Base-by-base conservation (phyloP, 2,113 vertebrate species). In the Syrmaticus mikado region DNA sequence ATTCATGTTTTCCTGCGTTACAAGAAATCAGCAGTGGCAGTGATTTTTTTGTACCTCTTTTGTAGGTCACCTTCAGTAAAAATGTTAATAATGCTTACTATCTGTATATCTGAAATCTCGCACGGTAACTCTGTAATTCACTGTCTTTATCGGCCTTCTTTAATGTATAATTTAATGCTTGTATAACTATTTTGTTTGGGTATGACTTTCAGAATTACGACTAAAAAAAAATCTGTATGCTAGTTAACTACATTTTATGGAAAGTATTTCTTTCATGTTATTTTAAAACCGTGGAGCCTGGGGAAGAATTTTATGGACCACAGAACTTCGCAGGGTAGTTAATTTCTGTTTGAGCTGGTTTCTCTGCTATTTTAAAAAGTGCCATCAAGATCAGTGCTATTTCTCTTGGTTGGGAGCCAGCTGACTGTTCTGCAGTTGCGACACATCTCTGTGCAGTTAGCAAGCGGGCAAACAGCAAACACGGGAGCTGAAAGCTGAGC, bases 91-190 rank as follows among this genome's bases (percentile, higher is more conserved):
- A 85, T 4, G 72, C 72, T 85, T 48, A 65, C 82, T 93, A 93
- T 96, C 95, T 91, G 68, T 67, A 43, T n/a, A 96, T 87, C 87
- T 89, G 72, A 90, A 93, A 89, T 85, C 85, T 83, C 82, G 32
- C 18, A 65, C n/a, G 61, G 89, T 77, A 89, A 61, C 85, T 80
- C 72, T 93, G 82, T 85, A 95, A 93, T 77, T 85, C 93, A 80
- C 85, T 87, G 34, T 57, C 85, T 88, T 92, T 94, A 95, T 95
- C 91, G 81, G 72, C 65, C 46, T 74, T 38, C 94, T 96, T 94
- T 96, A 94, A 96, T 86, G 85, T 96, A 92, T 90, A 92, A 96
- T 94, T 96, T 96, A 97, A 90, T 94, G 95, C 87, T 50, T 91
- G 85, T 92, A 41, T 78, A 96, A 84, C 87, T 92, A 78, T 87